These are phyloP conservation scores for Papilio helenus DNA, from an alignment of 1,140 invertebrate species.

Conservation along the genomic window DNA sequence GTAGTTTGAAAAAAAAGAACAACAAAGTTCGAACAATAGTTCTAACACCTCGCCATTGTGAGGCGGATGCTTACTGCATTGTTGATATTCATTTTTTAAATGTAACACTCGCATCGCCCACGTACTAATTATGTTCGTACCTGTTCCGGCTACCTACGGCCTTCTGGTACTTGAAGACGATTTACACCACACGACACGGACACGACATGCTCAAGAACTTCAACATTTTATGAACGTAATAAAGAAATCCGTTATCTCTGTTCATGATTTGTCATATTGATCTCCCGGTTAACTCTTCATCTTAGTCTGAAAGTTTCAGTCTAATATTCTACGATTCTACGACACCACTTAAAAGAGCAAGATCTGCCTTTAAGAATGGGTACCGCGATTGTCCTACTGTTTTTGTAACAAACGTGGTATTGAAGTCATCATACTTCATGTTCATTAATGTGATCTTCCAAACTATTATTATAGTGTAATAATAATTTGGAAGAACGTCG, in stretches of 20 bases:
- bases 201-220: neutral
- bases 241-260: neutral
- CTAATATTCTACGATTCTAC: too few species aligned
- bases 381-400: too few species aligned
- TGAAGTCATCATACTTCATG: too few species aligned
- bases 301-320: too few species aligned
- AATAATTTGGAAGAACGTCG: too few species aligned
- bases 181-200: slow-evolving; percentile 27
- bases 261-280: too few species aligned
- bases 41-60: slow-evolving; percentile 67
- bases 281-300: too few species aligned
- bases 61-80: slow-evolving; percentile 60
- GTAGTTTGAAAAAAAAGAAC: slow-evolving; percentile 43
- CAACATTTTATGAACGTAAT: neutral
- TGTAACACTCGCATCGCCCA: slow-evolving; percentile 63
- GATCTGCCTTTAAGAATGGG: too few species aligned
- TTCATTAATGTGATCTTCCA: too few species aligned
- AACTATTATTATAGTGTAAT: too few species aligned
- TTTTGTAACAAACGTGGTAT: too few species aligned
- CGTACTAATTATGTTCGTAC: slow-evolving; percentile 67
- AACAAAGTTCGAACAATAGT: slow-evolving; percentile 59
- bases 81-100: slow-evolving; percentile 50
- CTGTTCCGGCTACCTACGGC: slow-evolving; percentile 59
- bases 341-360: too few species aligned
- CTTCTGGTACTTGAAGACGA: slow-evolving; percentile 36